Base-by-base conservation (phyloP, 2,888 invertebrate species). In the Timema cristinae region DNA sequence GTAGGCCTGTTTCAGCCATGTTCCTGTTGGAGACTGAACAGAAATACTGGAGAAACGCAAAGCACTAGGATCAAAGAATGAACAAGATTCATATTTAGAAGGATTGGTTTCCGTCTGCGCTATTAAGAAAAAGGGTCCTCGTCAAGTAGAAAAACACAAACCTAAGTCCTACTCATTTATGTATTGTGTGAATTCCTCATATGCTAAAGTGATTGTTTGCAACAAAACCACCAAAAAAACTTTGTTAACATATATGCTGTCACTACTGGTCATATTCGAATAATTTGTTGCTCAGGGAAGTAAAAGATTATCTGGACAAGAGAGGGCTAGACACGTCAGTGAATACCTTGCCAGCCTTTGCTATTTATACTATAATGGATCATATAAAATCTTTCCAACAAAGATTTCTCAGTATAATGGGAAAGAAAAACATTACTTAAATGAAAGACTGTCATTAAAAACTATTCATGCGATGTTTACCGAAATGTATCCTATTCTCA, bases 231-330 rank as follows among this genome's bases (percentile, higher is more conserved):
- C n/a, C n/a, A n/a, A n/a, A n/a, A n/a, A n/a, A n/a, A n/a, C n/a
- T 56, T 56, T 56, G 1, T 16, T 11, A 56, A 56, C n/a, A n/a
- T 56, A 16, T 1, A 56, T 56, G 56, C 56, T 13, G 56, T 56
- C n/a, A 56, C 56, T 10, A 56, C 56, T 56, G 56, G 7, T 16
- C n/a, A 16, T 56, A 16, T 56, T 16, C 1, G 56, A 56, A n/a
- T 10, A 56, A 56, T 56, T 56, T 56, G 15, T 56, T 56, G 13
- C 56, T 56, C 56, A 56, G 56, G 16, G 56, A 56, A 56, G 56
- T 5, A 2, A 56, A 56, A 56, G 16, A 5, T 56, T 7, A 5
- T 15, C n/a, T 15, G 56, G 56, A 56, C 13, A 56, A 56, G 56
- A 56, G 56, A 56, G 10, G 56, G n/a, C 13, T 11, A 56, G 6